Evolutionary conservation across 2,797 vertebrate genomes (phyloP).

Genomic region (Paguma larvata): DNA sequence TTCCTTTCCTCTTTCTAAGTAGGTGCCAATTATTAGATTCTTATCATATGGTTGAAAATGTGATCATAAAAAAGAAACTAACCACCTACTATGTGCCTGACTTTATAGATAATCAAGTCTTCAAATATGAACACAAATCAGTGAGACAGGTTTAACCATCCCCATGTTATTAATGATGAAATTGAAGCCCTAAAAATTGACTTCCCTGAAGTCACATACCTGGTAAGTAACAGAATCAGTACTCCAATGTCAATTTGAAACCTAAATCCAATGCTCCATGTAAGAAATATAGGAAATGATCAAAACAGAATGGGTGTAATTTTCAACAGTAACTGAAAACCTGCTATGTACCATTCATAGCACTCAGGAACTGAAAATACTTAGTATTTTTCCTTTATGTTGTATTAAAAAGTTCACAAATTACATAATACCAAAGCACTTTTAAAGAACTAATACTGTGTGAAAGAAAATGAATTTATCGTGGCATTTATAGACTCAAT

Average conservation of each 20-base stretch:
- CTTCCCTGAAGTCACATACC: neutral
- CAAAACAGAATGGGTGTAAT: neutral
- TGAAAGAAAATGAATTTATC: conserved; percentile 1
- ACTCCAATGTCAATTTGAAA: neutral
- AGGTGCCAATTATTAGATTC: neutral
- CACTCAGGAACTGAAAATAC: neutral
- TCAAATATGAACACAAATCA: neutral
- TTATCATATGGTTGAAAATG: neutral
- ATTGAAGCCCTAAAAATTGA: neutral
- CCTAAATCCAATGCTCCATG: neutral
- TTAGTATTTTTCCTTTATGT: neutral
- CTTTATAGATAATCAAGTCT: neutral
- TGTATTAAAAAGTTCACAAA: conserved; percentile 35
- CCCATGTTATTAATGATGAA: neutral
- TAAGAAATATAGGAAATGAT: neutral
- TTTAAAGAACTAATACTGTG: neutral
- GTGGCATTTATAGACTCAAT: neutral
- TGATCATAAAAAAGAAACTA: neutral
- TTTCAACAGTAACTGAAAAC: neutral
- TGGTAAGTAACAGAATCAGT: neutral
- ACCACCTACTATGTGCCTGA: neutral
- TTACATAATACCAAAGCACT: neutral
- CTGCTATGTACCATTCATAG: neutral
- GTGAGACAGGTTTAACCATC: neutral
- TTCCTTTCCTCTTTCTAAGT: neutral